Evolutionary conservation across 2,888 invertebrate genomes (phyloP).

Genomic region (Copidosoma aretas): DNA sequence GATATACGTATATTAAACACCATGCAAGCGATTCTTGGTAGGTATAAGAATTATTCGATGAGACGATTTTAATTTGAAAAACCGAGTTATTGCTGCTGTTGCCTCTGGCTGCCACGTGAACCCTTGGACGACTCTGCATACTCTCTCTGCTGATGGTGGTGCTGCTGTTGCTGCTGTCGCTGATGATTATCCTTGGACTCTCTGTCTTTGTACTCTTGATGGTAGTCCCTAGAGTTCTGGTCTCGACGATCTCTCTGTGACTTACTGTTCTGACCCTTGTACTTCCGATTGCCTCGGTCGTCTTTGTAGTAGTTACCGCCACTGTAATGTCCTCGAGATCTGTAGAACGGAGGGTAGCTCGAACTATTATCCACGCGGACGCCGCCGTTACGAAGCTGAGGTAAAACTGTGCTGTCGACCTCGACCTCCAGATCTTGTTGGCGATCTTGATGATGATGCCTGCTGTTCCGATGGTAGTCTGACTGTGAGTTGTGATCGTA

Average conservation of each 20-base stretch:
- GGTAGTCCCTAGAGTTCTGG: slow-evolving; percentile 44
- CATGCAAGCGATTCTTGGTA: slow-evolving; percentile 34
- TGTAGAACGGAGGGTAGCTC: slow-evolving; percentile 51
- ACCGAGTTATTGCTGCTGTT: slow-evolving; percentile 11
- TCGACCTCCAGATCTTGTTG: slow-evolving; percentile 38
- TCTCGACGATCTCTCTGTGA: slow-evolving; percentile 54
- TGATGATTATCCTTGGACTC: slow-evolving; percentile 50
- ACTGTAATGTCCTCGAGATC: slow-evolving; percentile 52
- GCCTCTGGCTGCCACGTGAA: slow-evolving; percentile 34
- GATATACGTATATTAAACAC: slow-evolving; percentile 31
- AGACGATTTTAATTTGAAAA: slow-evolving; percentile 4
- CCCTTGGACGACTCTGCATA: slow-evolving; percentile 43
- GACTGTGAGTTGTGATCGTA: slow-evolving; percentile 48
- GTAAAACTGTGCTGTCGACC: slow-evolving; percentile 49
- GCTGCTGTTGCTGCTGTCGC: slow-evolving; percentile 44
- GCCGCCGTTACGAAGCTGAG: slow-evolving; percentile 54
- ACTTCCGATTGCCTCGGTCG: slow-evolving; percentile 53
- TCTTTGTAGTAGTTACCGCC: slow-evolving; percentile 50
- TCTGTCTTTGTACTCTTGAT: slow-evolving; percentile 48
- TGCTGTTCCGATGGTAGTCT: slow-evolving; percentile 52
- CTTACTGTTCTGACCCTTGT: slow-evolving; percentile 48
- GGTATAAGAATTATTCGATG: slow-evolving; percentile 27
- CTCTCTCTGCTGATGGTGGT: slow-evolving; percentile 40
- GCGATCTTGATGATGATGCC: slow-evolving; percentile 29
- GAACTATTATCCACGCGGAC: slow-evolving; percentile 45